Conservation (phyloP, 2,113 vertebrate genomes). For the Axis porcinus region DNA sequence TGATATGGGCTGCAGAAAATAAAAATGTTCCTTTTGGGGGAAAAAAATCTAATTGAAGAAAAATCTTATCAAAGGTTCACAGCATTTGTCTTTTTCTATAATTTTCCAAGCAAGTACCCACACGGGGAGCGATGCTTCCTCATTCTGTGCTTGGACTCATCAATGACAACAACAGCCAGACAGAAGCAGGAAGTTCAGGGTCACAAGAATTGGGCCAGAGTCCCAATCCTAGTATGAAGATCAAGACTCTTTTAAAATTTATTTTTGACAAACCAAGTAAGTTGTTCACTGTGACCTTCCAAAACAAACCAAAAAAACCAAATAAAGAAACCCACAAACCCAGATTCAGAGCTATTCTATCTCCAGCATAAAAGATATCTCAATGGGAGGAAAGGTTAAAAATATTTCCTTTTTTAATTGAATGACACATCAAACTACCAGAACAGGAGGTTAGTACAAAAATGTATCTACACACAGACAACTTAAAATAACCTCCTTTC, state of each 20-base stretch:
- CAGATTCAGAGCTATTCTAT: background rate
- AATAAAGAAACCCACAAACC: background rate
- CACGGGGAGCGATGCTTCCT: background rate
- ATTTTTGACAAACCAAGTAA: conserved; percentile 38
- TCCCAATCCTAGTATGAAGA: background rate
- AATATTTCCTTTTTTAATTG: conserved; percentile 39
- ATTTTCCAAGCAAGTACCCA: background rate
- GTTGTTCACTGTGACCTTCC: conserved; percentile 42
- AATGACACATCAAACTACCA: conserved; percentile 35
- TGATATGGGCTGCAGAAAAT: background rate
- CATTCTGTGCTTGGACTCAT: background rate
- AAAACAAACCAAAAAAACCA: background rate
- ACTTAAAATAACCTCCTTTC: conserved; percentile 44
- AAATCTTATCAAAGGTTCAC: background rate
- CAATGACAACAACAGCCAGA: background rate
- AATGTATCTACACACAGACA: background rate
- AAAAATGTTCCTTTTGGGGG: background rate
- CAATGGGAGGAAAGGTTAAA: conserved; percentile 22
- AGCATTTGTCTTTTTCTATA: background rate
- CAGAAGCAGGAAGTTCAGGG: background rate
- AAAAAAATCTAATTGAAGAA: background rate
- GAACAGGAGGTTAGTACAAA: conserved; percentile 1
- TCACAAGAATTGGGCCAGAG: background rate
- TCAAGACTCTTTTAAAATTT: conserved; percentile 9
- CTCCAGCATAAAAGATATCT: background rate